Evolutionary conservation across 2,797 vertebrate species (phyloP).

Genomic region (Poecilia picta): DNA sequence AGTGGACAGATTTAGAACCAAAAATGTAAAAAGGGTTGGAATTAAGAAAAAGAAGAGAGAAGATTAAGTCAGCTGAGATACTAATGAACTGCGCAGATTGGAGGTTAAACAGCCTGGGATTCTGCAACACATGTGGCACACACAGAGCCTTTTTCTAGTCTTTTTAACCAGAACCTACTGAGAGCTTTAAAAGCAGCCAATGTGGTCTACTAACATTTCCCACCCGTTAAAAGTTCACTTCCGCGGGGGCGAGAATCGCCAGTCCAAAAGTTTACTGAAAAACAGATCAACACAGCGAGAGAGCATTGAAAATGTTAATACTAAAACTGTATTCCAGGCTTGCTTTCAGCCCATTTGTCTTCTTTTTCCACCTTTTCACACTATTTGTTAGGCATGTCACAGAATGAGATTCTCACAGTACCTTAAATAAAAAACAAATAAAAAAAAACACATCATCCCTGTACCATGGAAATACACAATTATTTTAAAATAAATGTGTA

Average conservation of each 20-base stretch:
- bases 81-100: conserved; percentile 27
- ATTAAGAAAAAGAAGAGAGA: conserved; percentile 3
- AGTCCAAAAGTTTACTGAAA: background rate
- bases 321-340: background rate
- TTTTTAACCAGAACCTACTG: conserved; percentile 22
- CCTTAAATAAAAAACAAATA: background rate
- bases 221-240: background rate
- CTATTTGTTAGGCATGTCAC: background rate
- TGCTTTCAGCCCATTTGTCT: background rate
- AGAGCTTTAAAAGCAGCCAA: conserved; percentile 45
- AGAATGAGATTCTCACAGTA: background rate
- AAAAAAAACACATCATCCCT: background rate
- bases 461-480: background rate
- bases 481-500: background rate
- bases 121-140: conserved; percentile 48
- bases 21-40: conserved; percentile 8
- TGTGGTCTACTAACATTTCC: conserved; percentile 18
- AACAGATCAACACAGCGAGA: background rate
- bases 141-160: conserved; percentile 1
- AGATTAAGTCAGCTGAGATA: background rate
- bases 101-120: conserved; percentile 16
- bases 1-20: conserved; percentile 17
- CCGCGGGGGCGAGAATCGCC: background rate
- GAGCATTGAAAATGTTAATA: background rate
- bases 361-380: background rate